phyloP scores from a whole-genome alignment of 1,140 invertebrate species.

The Mamestra configurata region DNA sequence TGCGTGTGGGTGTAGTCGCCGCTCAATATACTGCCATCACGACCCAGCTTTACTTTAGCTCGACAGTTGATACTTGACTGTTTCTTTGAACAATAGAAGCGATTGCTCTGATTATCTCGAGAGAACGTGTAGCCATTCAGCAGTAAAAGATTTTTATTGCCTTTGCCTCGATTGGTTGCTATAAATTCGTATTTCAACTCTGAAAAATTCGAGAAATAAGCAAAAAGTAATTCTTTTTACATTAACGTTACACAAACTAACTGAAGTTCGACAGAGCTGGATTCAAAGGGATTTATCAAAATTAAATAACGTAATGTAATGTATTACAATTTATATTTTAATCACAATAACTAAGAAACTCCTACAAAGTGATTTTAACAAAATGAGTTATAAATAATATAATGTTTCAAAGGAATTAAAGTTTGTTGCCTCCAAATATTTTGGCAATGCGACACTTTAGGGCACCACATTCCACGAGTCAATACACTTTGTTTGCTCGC shows the following conservation, averaged over 20 bases:
- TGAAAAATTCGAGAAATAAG: not conserved
- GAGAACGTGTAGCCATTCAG: conserved; percentile 60
- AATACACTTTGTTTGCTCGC: no score
- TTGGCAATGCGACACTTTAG: no score
- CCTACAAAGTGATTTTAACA: no score
- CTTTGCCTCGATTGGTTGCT: conserved; percentile 45
- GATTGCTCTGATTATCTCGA: conserved; percentile 45
- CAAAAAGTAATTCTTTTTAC: not conserved
- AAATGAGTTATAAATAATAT: no score
- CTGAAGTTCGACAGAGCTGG: no score
- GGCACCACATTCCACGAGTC: no score
- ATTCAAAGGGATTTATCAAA: no score
- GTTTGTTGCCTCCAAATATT: no score
- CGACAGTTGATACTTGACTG: conserved; percentile 49
- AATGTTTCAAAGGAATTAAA: no score
- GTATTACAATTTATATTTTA: no score
- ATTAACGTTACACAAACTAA: not conserved
- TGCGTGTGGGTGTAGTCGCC: not conserved
- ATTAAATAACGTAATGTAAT: no score
- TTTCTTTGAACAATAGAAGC: conserved; percentile 64
- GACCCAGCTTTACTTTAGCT: conserved; percentile 48
- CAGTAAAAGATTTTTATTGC: conserved; percentile 60
- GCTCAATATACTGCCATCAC: not conserved
- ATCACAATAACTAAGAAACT: no score
- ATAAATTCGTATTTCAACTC: conserved; percentile 52